phyloP scores from a whole-genome alignment of 92 coral and sea anemone species.

The Heliopora coerulea region DNA sequence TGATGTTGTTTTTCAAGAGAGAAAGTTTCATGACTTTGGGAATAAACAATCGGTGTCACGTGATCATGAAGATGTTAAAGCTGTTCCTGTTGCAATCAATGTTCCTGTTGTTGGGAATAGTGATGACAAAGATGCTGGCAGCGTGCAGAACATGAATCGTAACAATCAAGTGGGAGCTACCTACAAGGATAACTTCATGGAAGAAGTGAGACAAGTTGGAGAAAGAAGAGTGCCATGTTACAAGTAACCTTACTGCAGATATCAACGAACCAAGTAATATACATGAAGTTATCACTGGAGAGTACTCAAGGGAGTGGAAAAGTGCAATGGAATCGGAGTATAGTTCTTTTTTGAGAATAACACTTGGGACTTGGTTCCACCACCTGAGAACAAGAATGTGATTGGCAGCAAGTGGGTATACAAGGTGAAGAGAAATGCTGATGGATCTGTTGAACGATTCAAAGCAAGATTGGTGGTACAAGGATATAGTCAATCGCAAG shows the following conservation, averaged over 20 bases:
- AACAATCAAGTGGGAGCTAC: constrained; percentile 30
- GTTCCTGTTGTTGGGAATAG: constrained; percentile 23
- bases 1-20: constrained; percentile 45
- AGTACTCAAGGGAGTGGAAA: constrained; percentile 48
- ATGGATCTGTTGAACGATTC: constrained; percentile 53
- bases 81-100: constrained; percentile 36
- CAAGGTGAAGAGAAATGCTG: constrained; percentile 56
- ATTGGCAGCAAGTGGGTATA: constrained; percentile 62
- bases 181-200: constrained; percentile 18
- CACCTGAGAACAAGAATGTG: constrained; percentile 53
- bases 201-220: constrained; percentile 25
- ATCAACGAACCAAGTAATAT: constrained; percentile 39
- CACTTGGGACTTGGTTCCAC: constrained; percentile 60
- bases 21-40: constrained; percentile 36
- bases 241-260: constrained; percentile 30
- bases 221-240: constrained; percentile 53
- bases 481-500: constrained; percentile 64
- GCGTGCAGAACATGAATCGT: neutral
- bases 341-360: constrained; percentile 51
- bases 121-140: constrained; percentile 10
- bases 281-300: constrained; percentile 11
- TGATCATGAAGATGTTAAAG: neutral
- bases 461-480: constrained; percentile 50
- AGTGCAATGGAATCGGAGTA: constrained; percentile 54
- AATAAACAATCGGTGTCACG: neutral